Evolutionary conservation across 53 echinoderm and acorn worm species (phyloP), one percentile per base, ranked within the genome.

Genomic region (Apostichopus leukothele): DNA sequence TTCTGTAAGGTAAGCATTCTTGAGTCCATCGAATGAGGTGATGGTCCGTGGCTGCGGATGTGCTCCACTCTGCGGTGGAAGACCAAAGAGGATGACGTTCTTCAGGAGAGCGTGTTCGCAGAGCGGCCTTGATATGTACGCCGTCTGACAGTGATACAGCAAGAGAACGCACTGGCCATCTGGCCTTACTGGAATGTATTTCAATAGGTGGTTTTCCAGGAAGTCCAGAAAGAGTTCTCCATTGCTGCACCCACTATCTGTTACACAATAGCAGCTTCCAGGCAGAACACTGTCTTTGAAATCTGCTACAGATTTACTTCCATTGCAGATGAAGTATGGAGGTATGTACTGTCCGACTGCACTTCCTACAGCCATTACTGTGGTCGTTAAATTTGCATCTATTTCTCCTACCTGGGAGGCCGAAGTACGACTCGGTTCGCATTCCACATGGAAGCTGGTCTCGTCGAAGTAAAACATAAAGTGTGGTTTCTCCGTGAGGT

Each of bases 351-450:
- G 71, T 71, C 71, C 71, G 6, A 71, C 18, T 19, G 71, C 71
- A 71, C 71, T 71, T 71, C 71, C 71, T 71, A 19, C 71, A 71
- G 71, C 18, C 71, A 71, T 71, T 6, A 71, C 71, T n/a, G 71
- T 71, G 5, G 20, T 19, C 21, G 18, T 16, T 16, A 71, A 71
- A 71, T 71, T 71, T 71, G 71, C 13, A 1, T 71, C 18, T 16
- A 18, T 0, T 18, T 19, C 71, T 16, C 71, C 71, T 21, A 6
- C 71, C 6, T 5, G 5, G 0, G 21, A 71, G 71, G 16, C 18
- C 5, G 18, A 71, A 21, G 14, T 18, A 19, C 20, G 14, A 6
- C 18, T 13, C 5, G 71, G 71, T 71, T 71, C 71, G 18, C 71
- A 71, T 3, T 71, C 71, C 71, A 71, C 71, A 71, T 71, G 16